phyloP scores from a whole-genome alignment of 2,113 vertebrate genomes.

The Andinoacara biseriatus region DNA sequence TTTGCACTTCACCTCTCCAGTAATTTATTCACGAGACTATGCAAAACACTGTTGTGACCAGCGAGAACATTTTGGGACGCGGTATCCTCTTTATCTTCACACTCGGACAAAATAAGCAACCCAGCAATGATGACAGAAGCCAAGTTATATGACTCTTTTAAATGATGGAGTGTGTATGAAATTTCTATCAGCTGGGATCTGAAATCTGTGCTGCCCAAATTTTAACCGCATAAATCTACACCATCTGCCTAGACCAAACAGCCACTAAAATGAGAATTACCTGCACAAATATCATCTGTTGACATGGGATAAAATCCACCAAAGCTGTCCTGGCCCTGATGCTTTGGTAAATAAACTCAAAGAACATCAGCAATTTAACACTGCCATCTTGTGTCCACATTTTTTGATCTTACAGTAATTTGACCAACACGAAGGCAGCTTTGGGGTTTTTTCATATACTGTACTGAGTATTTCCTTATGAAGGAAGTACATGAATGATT shows the following conservation, averaged over 20 bases:
- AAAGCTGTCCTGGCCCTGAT: background rate
- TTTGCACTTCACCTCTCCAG: background rate
- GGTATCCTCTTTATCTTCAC: background rate
- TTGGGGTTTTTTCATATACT: background rate
- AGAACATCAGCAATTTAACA: conserved; percentile 36
- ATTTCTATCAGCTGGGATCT: conserved; percentile 15
- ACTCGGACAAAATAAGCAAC: background rate
- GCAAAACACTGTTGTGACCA: background rate
- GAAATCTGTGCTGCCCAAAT: conserved; percentile 36
- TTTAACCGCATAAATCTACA: conserved; percentile 47
- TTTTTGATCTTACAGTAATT: background rate
- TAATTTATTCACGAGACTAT: background rate
- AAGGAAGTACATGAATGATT: background rate
- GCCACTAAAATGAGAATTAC: conserved; percentile 34
- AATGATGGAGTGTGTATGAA: conserved; percentile 10
- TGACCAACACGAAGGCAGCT: background rate
- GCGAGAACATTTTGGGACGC: background rate
- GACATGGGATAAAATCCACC: conserved; percentile 43
- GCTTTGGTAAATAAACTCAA: background rate
- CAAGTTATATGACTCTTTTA: background rate
- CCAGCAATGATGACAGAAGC: background rate
- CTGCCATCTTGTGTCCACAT: conserved; percentile 70
- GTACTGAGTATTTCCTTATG: background rate
- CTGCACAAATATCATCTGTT: conserved; percentile 50
- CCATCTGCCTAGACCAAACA: conserved; percentile 62